These are phyloP conservation scores for Leptinotarsa peninsularis DNA, from an alignment of 2,888 invertebrate genomes.

Conservation along the genomic window DNA sequence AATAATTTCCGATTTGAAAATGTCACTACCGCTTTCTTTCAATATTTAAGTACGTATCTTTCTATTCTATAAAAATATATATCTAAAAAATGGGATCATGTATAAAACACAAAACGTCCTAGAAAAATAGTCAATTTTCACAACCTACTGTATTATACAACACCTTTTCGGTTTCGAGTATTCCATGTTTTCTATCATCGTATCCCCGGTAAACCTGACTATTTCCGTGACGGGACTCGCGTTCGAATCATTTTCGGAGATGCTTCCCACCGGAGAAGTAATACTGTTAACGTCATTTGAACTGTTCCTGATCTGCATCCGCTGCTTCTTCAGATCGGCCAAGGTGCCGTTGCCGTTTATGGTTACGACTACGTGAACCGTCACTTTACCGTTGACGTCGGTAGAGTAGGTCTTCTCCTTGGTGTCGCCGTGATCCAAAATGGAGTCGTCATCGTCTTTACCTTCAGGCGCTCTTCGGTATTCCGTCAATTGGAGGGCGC, in stretches of 20 bases:
- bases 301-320: slow-evolving; percentile 83
- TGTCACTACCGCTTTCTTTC: neutral
- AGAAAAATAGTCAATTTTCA: slow-evolving; percentile 13
- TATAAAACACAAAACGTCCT: slow-evolving; percentile 17
- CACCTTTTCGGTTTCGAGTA: slow-evolving; percentile 79
- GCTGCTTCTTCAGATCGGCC: slow-evolving; percentile 92
- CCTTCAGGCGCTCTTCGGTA: slow-evolving; percentile 81
- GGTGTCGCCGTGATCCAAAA: slow-evolving; percentile 72
- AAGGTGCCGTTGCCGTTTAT: slow-evolving; percentile 84
- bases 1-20: neutral
- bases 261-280: slow-evolving; percentile 63
- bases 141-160: slow-evolving; percentile 77
- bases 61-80: slow-evolving; percentile 18
- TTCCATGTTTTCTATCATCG: slow-evolving; percentile 83
- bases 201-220: slow-evolving; percentile 75
- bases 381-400: slow-evolving; percentile 83
- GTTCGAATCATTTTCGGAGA: slow-evolving; percentile 67
- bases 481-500: slow-evolving; percentile 50
- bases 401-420: slow-evolving; percentile 72
- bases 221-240: slow-evolving; percentile 66
- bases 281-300: slow-evolving; percentile 67
- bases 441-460: slow-evolving; percentile 83
- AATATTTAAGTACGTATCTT: slow-evolving; percentile 1
- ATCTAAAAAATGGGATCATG: neutral
- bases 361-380: slow-evolving; percentile 76